Percentiles rank a stretch among this genome's conserved stretches.
Conservation (phyloP, 2,113 vertebrate species). For the Pelvicachromis taeniatus region DNA sequence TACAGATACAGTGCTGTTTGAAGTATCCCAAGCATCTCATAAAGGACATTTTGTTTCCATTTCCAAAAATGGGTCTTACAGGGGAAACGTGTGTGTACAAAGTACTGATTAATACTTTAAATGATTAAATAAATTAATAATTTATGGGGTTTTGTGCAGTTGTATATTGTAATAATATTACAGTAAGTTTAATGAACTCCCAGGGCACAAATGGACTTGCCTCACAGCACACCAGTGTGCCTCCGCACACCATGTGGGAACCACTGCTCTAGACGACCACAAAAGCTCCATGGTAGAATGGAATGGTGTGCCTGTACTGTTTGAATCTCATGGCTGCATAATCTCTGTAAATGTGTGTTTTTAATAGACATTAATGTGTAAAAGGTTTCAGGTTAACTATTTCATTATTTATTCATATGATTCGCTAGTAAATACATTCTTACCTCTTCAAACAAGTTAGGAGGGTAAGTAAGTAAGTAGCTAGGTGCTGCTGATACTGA, state of each 20-base stretch:
- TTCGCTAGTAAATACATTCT: neutral
- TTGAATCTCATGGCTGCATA: neutral
- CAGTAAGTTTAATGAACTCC: neutral
- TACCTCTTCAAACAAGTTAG: neutral
- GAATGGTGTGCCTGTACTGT: neutral
- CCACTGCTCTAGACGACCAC: neutral
- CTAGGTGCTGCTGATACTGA: neutral
- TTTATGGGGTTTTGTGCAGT: neutral
- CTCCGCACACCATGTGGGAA: neutral
- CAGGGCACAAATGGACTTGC: neutral
- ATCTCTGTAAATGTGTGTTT: neutral
- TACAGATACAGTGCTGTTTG: neutral
- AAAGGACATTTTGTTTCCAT: neutral
- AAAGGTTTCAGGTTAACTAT: neutral
- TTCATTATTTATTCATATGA: neutral
- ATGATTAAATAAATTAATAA: neutral
- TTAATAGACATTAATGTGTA: too few species aligned
- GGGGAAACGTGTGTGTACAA: neutral
- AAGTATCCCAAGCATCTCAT: neutral
- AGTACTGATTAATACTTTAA: neutral
- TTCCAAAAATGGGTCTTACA: neutral
- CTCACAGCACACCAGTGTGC: neutral
- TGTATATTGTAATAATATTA: neutral
- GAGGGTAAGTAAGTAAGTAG: neutral
- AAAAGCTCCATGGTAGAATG: slow-evolving; percentile 1